These are phyloP conservation scores for Stratiomys singularior DNA, from an alignment of 2,888 invertebrate genomes.

Conservation along the genomic window DNA sequence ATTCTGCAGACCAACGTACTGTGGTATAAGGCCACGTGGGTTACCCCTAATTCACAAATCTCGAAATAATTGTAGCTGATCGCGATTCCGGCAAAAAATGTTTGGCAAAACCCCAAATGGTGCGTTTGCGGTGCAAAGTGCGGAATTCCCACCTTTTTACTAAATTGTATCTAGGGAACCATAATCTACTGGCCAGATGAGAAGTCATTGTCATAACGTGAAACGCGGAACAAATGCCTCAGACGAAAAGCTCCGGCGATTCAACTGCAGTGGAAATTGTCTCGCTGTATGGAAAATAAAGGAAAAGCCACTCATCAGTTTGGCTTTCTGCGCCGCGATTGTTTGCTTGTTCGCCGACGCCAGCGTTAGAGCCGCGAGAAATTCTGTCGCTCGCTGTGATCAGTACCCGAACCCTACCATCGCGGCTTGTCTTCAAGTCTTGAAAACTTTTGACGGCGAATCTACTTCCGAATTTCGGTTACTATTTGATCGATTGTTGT, in stretches of 20 bases:
- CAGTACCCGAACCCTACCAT: slow-evolving; percentile 39
- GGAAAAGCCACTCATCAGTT: slow-evolving; percentile 13
- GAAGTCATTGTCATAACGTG: neutral
- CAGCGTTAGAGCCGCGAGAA: neutral
- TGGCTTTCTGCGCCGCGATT: neutral
- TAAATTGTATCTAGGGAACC: slow-evolving; percentile 20
- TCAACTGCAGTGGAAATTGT: neutral
- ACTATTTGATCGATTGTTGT: slow-evolving; percentile 19
- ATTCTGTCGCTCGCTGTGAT: slow-evolving; percentile 12
- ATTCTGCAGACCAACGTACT: no score
- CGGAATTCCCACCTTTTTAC: slow-evolving; percentile 32
- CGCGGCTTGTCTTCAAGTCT: neutral
- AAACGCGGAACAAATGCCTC: neutral
- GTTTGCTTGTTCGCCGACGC: neutral
- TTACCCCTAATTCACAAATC: no score
- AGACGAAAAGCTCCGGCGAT: neutral
- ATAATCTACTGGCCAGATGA: no score
- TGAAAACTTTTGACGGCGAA: neutral
- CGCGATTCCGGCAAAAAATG: neutral
- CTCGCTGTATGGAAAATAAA: slow-evolving; percentile 7
- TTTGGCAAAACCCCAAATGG: slow-evolving; percentile 26
- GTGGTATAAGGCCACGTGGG: no score
- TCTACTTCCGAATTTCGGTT: slow-evolving; percentile 18
- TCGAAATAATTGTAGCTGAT: neutral
- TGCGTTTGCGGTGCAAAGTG: slow-evolving; percentile 17